Evolutionary conservation across 2,113 vertebrate genomes (phyloP), one percentile per base, ranked within the genome.

Genomic region (Genyomyrus donnyi): DNA sequence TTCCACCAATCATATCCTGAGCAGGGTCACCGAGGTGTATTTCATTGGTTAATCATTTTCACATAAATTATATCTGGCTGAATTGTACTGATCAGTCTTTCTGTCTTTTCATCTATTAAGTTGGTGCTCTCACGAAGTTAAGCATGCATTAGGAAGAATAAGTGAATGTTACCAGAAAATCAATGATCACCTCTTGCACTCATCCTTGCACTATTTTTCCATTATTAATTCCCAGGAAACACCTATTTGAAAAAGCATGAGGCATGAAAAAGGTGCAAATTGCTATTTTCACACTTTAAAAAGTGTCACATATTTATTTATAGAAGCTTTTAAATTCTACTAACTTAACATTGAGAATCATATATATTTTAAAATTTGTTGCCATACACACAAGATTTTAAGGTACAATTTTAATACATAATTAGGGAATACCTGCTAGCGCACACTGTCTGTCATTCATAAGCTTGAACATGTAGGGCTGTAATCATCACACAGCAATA

Each of bases 241-340:
- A 53, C 85, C 85, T 19, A 56, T 87, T 87, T 87, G 13, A 87
- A 27, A 24, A 48, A 39, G 85, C 50, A 21, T 56, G 49, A 87
- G 50, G 50, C 48, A 39, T 31, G 8, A 87, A 86, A 86, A 50
- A 87, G 31, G 27, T 87, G 27, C 48, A 53, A 87, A 87, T 87
- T 87, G 31, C 49, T 35, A 39, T 56, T 56, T 87, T 53, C 50
- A 56, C 48, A 87, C 85, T 87, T 53, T 15, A 87, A 87, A 85
- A 53, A 53, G 49, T 53, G 10, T 27, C 50, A 35, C 31, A 39
- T 10, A 56, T 56, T 87, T 87, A 87, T 53, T 87, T 53, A 50
- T 53, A 52, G 85, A 53, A 17, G 15, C 5, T 15, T 35, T 27
- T 24, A 48, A 85, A 85, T n/a, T 45, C 83, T 85, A 35, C 1